Base-by-base conservation (phyloP, 2,797 vertebrate species). In the Lophotriccus pileatus region DNA sequence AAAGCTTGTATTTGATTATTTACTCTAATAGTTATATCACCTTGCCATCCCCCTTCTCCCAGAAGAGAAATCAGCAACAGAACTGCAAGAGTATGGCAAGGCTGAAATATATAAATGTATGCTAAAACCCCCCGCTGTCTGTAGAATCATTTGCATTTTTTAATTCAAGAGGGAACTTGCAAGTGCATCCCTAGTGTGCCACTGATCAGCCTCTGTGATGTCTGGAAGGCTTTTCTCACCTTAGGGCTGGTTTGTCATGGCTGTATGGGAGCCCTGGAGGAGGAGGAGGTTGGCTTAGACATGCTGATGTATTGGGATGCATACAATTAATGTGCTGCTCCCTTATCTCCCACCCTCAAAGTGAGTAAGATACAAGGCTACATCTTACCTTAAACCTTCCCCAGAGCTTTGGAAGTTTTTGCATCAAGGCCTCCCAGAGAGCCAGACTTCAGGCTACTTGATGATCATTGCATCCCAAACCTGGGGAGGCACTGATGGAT, bases 391-490 rank as follows among this genome's bases (percentile, higher is more conserved):
- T 90, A 69, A 79, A 80, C 66, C 47, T 84, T 76, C 28, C 37
- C 18, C 73, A 74, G 49, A 73, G n/a, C 52, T 94, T 56, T 83
- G 55, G 83, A 60, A 79, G 52, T 25, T 14, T 91, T 73, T 86
- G 62, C 24, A 46, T 66, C 63, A 27, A 73, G 46, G 39, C 24
- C 22, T 84, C 22, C 27, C 0, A 0, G 59, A 50, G 24, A 80
- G 32, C n/a, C 59, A 53, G 49, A 55, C 44, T 72, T 73, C 50
- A 79, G 50, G 49, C 47, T 69, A 9, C 24, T 64, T n/a, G 21
- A 18, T 46, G 19, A 23, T 80, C 39, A 30, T 53, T 28, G 21
- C 7, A 7, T 62, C 46, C 15, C 0, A 0, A 87, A 37, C 37
- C 19, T 44, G 64, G 34, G 44, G 22, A 77, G 50, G 22, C 37